Conservation (phyloP, 1,140 invertebrate genomes). For the Centruroides vittatus region DNA sequence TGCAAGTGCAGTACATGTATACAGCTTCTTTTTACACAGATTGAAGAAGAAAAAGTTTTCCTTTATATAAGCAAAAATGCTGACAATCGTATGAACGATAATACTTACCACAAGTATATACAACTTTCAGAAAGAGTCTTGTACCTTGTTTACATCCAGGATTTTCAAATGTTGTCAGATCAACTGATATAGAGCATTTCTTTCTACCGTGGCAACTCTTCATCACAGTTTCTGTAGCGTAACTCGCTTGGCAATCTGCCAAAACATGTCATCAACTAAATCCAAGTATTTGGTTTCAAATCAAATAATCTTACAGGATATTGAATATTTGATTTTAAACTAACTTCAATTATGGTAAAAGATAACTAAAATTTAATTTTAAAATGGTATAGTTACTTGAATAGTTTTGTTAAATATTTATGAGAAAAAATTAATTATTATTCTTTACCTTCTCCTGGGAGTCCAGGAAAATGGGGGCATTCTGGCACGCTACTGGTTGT, state of each 20-base stretch:
- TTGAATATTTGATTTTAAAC: no score
- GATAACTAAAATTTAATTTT: background rate
- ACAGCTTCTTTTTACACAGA: no score
- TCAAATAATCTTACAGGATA: no score
- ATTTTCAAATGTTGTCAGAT: conserved; percentile 10
- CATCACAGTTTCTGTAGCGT: conserved; percentile 17
- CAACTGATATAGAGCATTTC: conserved; percentile 13
- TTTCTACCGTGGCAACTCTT: conserved; percentile 13
- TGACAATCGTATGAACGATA: background rate
- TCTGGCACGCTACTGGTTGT: conserved; percentile 72
- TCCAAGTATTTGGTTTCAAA: no score
- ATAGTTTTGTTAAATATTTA: conserved; percentile 15
- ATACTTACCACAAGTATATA: conserved; percentile 45
- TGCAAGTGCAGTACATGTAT: no score
- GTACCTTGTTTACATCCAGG: conserved; percentile 11
- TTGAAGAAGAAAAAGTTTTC: no score
- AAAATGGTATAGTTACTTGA: background rate
- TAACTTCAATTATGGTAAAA: conserved; percentile 18
- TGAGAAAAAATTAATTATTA: conserved; percentile 18
- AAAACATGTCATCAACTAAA: background rate
- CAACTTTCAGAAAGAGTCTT: conserved; percentile 16
- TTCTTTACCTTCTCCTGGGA: conserved; percentile 72
- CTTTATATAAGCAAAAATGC: no score
- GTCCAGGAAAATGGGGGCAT: conserved; percentile 69
- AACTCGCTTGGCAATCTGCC: conserved; percentile 18